A percentile compares a stretch with the other conserved stretches of the same genome.
phyloP scores from a whole-genome alignment of 2,113 vertebrate species.

The Hippopotamus amphibius region DNA sequence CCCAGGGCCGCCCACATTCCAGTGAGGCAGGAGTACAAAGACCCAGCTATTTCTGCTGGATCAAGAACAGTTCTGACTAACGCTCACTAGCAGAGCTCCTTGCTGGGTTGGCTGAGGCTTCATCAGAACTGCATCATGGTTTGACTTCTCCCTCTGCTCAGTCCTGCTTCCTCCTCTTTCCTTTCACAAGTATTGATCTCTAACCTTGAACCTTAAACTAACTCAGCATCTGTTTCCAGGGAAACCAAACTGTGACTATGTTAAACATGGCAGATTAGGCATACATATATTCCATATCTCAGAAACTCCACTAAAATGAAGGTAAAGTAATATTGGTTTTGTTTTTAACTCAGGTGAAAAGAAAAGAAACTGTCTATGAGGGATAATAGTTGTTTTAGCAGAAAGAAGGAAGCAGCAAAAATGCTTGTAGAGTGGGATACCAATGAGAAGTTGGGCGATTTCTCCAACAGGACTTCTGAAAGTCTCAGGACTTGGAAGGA shows the following conservation, averaged over 20 bases:
- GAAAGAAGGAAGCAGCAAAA: slow-evolving; percentile 39
- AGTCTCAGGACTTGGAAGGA: neutral
- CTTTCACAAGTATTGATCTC: slow-evolving; percentile 12
- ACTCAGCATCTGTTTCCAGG: neutral
- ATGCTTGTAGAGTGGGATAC: neutral
- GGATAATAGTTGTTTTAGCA: neutral
- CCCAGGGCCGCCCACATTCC: neutral
- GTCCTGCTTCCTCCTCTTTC: neutral
- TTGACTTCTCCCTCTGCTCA: neutral
- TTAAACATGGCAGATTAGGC: neutral
- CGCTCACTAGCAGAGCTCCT: neutral
- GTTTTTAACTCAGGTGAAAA: slow-evolving; percentile 14
- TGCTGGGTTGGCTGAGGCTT: neutral
- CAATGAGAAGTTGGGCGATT: neutral
- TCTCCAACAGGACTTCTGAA: neutral
- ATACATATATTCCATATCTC: neutral
- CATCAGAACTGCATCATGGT: neutral
- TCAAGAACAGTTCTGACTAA: neutral
- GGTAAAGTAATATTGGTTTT: neutral
- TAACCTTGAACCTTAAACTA: slow-evolving; percentile 11
- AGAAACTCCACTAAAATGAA: slow-evolving; percentile 34
- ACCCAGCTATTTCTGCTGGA: neutral
- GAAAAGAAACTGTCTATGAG: neutral
- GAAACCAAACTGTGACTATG: neutral
- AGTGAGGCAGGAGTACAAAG: neutral